Conservation (phyloP, 2,113 vertebrate species). For the Lethenteron reissneri region DNA sequence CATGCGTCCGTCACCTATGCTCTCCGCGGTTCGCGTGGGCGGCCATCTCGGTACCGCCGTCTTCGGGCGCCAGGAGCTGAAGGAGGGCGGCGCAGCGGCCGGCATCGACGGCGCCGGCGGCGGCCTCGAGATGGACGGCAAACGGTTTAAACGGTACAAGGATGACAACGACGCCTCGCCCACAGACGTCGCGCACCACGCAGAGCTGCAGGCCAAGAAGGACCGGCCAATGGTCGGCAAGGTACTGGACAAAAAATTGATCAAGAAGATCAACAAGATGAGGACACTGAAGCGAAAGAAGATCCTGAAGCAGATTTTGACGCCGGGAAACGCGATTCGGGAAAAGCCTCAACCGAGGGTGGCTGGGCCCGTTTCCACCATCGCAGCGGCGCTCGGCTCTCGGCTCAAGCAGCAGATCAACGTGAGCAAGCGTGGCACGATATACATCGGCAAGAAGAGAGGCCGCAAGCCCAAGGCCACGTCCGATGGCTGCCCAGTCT, state of each 20-base stretch:
- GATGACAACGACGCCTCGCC: no score
- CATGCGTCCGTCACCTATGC: no score
- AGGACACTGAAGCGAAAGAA: slow-evolving; percentile 80
- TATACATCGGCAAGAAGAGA: slow-evolving; percentile 92
- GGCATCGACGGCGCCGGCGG: no score
- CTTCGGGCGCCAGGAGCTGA: no score
- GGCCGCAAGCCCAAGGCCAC: slow-evolving; percentile 75
- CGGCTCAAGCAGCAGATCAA: slow-evolving; percentile 87
- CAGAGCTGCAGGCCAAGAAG: no score
- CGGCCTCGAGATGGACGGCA: no score
- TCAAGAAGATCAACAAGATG: slow-evolving; percentile 91
- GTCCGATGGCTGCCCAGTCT: background rate
- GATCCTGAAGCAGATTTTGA: slow-evolving; percentile 53
- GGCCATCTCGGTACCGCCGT: no score
- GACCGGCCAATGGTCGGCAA: background rate
- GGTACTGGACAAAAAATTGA: slow-evolving; percentile 23
- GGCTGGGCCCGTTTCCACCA: slow-evolving; percentile 50
- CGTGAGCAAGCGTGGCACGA: slow-evolving; percentile 93
- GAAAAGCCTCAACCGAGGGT: slow-evolving; percentile 29
- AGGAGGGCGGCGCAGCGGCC: no score
- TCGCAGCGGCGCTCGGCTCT: slow-evolving; percentile 66
- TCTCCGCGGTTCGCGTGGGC: no score
- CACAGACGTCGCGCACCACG: no score
- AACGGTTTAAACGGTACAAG: no score
- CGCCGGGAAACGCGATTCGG: slow-evolving; percentile 8